Base-by-base conservation (phyloP, 2,113 vertebrate species). In the Callaeas wilsoni region DNA sequence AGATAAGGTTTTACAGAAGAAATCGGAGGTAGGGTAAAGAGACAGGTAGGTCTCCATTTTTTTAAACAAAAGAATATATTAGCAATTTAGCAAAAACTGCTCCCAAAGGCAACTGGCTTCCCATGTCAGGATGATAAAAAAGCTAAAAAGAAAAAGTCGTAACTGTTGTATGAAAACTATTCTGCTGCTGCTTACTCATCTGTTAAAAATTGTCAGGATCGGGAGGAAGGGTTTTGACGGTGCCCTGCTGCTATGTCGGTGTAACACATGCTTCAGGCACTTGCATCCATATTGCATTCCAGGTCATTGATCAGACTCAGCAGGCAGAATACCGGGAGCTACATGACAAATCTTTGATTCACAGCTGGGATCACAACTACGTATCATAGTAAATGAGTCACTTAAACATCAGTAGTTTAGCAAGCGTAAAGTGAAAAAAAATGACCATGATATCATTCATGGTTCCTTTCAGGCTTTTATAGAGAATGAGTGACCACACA, bases 241-340 rank as follows among this genome's bases (percentile, higher is more conserved):
- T 98, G 97, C 97, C 98, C 98, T 98, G 98, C 98, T 99, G 98
- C 98, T 98, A 39, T 98, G 97, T 98, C 98, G 96, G 97, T 92
- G 97, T 96, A 98, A 97, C 98, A 98, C 98, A 98, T 98, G 98
- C 98, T 98, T 97, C 96, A 97, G 98, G 98, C 98, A 80, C 98
- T 98, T 96, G 97, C 97, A 97, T 98, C 97, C 96, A 65, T 97
- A 84, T 98, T 98, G 98, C 97, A 98, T 98, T 98, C 98, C 98
- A 98, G 98, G 98, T 98, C 98, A 98, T 98, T 98, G 98, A 96
- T 97, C 98, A 98, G 95, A 87, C 98, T 64, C 97, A 97, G 98
- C 98, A 89, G 90, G 98, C 90, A 96, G 87, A 92, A 79, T 96
- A 96, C 97, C 79, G 69, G 97, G 92, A 98, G 96, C 98, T 97